Evolutionary conservation across 2,797 vertebrate species (phyloP), one percentile per base, ranked within the genome.

Genomic region (Bradypus variegatus): DNA sequence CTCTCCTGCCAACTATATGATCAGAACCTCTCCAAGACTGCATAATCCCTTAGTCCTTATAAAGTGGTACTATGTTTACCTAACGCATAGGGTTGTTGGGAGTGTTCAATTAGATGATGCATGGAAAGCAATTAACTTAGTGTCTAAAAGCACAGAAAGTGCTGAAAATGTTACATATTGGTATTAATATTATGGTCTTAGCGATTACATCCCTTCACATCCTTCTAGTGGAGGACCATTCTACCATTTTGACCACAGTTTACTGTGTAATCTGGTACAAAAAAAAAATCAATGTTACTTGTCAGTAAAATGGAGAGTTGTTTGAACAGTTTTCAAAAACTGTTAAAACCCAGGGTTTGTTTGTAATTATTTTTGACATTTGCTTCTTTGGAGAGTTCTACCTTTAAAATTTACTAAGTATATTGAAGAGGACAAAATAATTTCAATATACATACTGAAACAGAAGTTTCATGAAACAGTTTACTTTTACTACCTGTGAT

Each of bases 41-140:
- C 73, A 93, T 93, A 73, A 94, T 93, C 94, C 92, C 88, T 89
- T 50, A 80, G 83, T 84, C 88, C 86, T 94, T 93, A 67, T 81
- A 92, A 90, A 94, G 92, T 18, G 36, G 90, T 83, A 94, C 90
- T 88, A 67, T 21, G 93, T 90, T 95, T 92, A 84, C 90, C 93
- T 92, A 94, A 94, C 90, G 65, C 86, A 70, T 64, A 80, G 83
- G 36, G 67, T 50, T 91, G 88, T 19, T 41, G 87, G 88, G 78
- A 69, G 45, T 86, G 81, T 93, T 95, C 80, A 31, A 41, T 62
- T 90, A 88, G 86, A 85, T 41, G 83, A 78, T 86, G 64, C 80
- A 73, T 36, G 48, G 78, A 91, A 91, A 93, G 82, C 82, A 81
- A 81, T 92, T 86, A 75, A 64, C 76, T 75, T 0, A 0, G 55